phyloP scores from a whole-genome alignment of 2,797 vertebrate species.

The Petrocephalus sullivani region DNA sequence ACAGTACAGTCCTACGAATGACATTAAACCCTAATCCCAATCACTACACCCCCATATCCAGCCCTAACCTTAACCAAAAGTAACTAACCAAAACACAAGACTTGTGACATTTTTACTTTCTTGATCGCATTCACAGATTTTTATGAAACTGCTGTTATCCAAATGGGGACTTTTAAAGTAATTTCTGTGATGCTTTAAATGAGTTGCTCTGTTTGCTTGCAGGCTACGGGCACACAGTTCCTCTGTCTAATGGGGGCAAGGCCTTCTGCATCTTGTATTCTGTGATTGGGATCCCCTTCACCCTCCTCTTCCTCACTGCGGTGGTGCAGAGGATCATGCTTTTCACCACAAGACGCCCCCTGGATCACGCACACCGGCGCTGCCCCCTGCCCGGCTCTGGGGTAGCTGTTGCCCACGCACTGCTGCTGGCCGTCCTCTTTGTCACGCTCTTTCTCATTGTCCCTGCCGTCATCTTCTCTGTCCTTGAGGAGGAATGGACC shows the following conservation, averaged over 20 bases:
- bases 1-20: no score
- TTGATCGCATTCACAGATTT: no score
- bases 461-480: conserved; percentile 77
- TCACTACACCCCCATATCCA: no score
- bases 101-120: no score
- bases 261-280: conserved; percentile 91
- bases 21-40: no score
- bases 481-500: conserved; percentile 84
- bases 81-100: no score
- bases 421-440: conserved; percentile 59
- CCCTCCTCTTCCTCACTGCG: conserved; percentile 84
- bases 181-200: not conserved
- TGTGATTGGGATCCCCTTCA: conserved; percentile 83
- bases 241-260: conserved; percentile 90
- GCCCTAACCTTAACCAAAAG: no score
- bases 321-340: conserved; percentile 81
- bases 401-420: conserved; percentile 71
- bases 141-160: no score
- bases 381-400: conserved; percentile 77
- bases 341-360: conserved; percentile 67
- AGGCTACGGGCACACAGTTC: conserved; percentile 95
- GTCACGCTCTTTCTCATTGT: conserved; percentile 76
- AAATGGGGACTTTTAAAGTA: not conserved
- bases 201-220: conserved; percentile 24
- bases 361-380: conserved; percentile 75